phyloP scores from a whole-genome alignment of 1,140 invertebrate genomes.

The Aphaenogaster floridana region DNA sequence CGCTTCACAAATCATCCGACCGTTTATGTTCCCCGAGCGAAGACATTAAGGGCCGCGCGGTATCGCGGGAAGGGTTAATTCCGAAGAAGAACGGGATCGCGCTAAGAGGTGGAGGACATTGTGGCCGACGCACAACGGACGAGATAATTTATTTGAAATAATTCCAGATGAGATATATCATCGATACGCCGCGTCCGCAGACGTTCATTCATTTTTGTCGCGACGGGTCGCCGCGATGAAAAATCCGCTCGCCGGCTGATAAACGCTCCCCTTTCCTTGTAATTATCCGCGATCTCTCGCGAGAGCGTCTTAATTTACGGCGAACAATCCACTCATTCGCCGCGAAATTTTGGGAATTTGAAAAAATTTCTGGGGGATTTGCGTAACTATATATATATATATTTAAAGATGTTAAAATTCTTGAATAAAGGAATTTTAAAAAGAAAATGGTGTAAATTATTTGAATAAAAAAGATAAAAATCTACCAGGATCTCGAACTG shows the following conservation, averaged over 20 bases:
- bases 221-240: constrained; percentile 46
- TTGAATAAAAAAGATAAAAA: neutral
- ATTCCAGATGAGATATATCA: constrained; percentile 37
- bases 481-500: neutral
- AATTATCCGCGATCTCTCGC: constrained; percentile 47
- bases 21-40: constrained; percentile 31
- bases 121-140: neutral
- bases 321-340: neutral
- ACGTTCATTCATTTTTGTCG: constrained; percentile 47
- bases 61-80: constrained; percentile 48
- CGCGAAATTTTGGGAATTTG: constrained; percentile 3
- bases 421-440: neutral
- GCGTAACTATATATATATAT: neutral
- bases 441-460: neutral
- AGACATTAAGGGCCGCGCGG: constrained; percentile 38
- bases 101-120: constrained; percentile 17
- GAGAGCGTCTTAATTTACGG: constrained; percentile 32
- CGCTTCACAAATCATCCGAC: constrained; percentile 53
- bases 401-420: neutral
- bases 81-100: constrained; percentile 42
- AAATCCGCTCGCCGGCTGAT: constrained; percentile 53
- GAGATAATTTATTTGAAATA: constrained; percentile 53
- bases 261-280: constrained; percentile 39
- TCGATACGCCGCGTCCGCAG: constrained; percentile 32
- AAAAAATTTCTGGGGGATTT: constrained; percentile 12